Evolutionary conservation across 2,113 vertebrate genomes (phyloP).

Genomic region (Plotosus lineatus): DNA sequence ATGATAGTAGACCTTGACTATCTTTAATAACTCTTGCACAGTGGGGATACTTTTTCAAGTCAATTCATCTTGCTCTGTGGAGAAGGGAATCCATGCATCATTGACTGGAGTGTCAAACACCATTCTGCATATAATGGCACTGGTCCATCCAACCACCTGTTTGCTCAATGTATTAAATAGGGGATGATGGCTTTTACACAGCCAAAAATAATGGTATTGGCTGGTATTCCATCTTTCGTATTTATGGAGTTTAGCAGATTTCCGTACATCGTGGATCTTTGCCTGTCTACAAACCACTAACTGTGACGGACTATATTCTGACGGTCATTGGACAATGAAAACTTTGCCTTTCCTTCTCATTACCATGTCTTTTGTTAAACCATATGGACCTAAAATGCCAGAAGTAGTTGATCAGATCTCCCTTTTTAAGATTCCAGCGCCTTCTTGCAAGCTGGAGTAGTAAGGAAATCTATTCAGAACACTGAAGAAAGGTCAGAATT

Average conservation of each 20-base stretch:
- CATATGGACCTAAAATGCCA: constrained; percentile 16
- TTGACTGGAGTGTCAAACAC: constrained; percentile 41
- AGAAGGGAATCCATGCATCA: constrained; percentile 38
- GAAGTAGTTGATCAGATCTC: not conserved
- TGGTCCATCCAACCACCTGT: constrained; percentile 31
- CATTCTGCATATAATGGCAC: constrained; percentile 36
- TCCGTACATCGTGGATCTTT: constrained; percentile 6
- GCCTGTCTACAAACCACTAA: not conserved
- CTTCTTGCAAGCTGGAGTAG: constrained; percentile 11
- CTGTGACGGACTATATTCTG: constrained; percentile 17
- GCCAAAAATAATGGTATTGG: constrained; percentile 24
- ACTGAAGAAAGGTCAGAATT: constrained; percentile 23
- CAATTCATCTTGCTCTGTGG: constrained; percentile 27
- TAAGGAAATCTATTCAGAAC: constrained; percentile 35
- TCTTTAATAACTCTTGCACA: constrained; percentile 38
- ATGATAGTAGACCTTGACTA: constrained; percentile 30
- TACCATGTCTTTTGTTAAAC: constrained; percentile 2
- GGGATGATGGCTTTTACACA: constrained; percentile 20
- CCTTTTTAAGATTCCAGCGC: not conserved
- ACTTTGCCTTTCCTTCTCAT: constrained; percentile 17
- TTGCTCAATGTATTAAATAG: constrained; percentile 28
- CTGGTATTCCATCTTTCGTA: not conserved
- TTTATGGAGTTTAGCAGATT: constrained; percentile 12
- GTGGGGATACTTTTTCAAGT: constrained; percentile 33
- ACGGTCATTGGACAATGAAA: constrained; percentile 32